A percentile compares a stretch with the other conserved stretches of the same genome.
Conservation (phyloP, 2,113 vertebrate genomes). For the Nerophis ophidion region DNA sequence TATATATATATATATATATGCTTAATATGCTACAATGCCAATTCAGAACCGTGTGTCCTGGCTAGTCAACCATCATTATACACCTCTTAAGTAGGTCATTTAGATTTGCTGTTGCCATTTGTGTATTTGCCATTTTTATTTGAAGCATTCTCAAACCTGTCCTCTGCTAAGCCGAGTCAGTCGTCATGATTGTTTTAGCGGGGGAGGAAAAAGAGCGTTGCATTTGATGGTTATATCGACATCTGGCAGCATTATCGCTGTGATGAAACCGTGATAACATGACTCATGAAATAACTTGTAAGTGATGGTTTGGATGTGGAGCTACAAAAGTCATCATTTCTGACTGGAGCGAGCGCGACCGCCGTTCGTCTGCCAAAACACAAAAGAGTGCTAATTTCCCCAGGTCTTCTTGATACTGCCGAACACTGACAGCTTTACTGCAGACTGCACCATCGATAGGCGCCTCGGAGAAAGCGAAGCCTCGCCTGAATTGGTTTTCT, state of each 20-base stretch:
- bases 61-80: too few species aligned
- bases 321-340: slow-evolving; percentile 1
- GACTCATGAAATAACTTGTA: slow-evolving; percentile 3
- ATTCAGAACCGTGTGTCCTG: too few species aligned
- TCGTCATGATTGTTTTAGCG: too few species aligned
- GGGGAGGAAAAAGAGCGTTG: background rate
- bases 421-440: slow-evolving; percentile 66
- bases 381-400: slow-evolving; percentile 53
- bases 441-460: slow-evolving; percentile 65
- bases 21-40: too few species aligned
- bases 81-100: too few species aligned
- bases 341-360: slow-evolving; percentile 1
- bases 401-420: slow-evolving; percentile 53
- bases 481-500: slow-evolving; percentile 33
- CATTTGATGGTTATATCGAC: slow-evolving; percentile 5
- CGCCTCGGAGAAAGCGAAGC: slow-evolving; percentile 58
- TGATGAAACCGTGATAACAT: background rate
- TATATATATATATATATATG: too few species aligned
- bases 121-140: too few species aligned
- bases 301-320: background rate
- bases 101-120: too few species aligned
- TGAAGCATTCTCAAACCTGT: too few species aligned
- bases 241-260: slow-evolving; percentile 1
- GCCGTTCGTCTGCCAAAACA: slow-evolving; percentile 41
- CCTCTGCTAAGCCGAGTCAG: too few species aligned